Percentiles rank a stretch among this genome's conserved stretches.
Conservation (phyloP, 2,888 invertebrate genomes). For the Trachelus stipa region DNA sequence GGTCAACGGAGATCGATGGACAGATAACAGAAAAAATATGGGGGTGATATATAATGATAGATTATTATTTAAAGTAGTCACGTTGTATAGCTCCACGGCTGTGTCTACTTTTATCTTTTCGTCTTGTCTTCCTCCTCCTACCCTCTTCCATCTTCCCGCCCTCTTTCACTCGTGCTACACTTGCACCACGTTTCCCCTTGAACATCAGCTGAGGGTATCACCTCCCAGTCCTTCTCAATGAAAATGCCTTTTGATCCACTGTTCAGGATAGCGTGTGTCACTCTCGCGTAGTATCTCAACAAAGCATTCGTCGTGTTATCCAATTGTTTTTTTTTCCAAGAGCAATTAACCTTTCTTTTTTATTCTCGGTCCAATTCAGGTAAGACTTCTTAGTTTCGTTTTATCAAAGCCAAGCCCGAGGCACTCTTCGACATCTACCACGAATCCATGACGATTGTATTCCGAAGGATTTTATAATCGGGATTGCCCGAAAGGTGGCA, state of each 20-base stretch:
- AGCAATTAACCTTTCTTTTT: not conserved
- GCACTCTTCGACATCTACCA: not conserved
- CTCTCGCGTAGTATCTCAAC: not conserved
- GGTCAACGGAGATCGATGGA: slow-evolving; percentile 12
- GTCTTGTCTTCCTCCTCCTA: slow-evolving; percentile 7
- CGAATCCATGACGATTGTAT: not conserved
- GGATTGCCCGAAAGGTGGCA: not conserved
- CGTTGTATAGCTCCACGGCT: not conserved
- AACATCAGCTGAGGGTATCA: not conserved
- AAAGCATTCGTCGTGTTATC: not conserved
- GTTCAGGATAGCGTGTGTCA: not conserved
- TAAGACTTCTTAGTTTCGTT: not conserved
- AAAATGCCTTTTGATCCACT: not conserved
- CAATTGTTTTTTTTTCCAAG: not conserved
- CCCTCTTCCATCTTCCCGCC: not conserved
- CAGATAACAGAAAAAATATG: slow-evolving; percentile 9
- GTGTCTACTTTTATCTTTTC: slow-evolving; percentile 5
- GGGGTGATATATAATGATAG: slow-evolving; percentile 21
- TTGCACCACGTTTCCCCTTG: not conserved
- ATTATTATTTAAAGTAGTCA: slow-evolving; percentile 24
- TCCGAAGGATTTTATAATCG: not conserved
- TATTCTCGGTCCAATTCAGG: not conserved
- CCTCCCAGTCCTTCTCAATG: not conserved
- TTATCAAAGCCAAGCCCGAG: not conserved
- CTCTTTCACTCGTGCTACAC: not conserved